phyloP scores from a whole-genome alignment of 1,140 invertebrate genomes.

The Drosophila santomea region DNA sequence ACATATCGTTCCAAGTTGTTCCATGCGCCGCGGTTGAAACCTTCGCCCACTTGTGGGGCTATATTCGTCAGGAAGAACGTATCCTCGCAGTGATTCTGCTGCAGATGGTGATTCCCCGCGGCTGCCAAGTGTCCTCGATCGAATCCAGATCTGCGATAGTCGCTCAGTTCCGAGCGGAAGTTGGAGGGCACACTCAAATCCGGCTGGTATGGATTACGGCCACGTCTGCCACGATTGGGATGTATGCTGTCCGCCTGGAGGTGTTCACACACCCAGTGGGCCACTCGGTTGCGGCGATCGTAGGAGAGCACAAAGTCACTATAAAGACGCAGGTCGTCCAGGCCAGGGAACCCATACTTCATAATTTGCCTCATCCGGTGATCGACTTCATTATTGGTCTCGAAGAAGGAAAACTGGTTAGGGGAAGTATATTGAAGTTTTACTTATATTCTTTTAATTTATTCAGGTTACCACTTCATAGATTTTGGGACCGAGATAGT shows the following conservation, averaged over 20 bases:
- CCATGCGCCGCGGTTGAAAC: constrained; percentile 98
- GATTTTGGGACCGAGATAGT: constrained; percentile 66
- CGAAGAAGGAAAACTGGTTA: constrained; percentile 52
- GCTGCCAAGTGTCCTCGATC: constrained; percentile 98
- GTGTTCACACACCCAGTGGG: constrained; percentile 99
- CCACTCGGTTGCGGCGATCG: constrained; percentile 93
- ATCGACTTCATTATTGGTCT: background rate
- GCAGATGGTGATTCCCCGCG: constrained; percentile 95
- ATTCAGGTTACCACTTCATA: constrained; percentile 38
- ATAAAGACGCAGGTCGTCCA: constrained; percentile 94
- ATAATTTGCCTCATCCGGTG: constrained; percentile 90
- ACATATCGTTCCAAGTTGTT: constrained; percentile 86
- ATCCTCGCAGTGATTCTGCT: constrained; percentile 91
- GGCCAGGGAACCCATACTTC: constrained; percentile 96
- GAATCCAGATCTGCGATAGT: constrained; percentile 96
- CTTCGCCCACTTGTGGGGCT: constrained; percentile 97
- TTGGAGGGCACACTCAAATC: constrained; percentile 94
- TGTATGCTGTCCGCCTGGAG: constrained; percentile 86
- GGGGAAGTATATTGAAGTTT: background rate
- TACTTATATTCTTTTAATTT: background rate
- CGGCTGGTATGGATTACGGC: constrained; percentile 92
- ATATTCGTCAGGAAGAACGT: constrained; percentile 98
- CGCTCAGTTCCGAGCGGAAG: constrained; percentile 91
- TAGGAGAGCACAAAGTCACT: constrained; percentile 97
- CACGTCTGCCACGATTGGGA: constrained; percentile 86